phyloP scores from a whole-genome alignment of 2,113 vertebrate genomes.

The Peromyscus maniculatus region DNA sequence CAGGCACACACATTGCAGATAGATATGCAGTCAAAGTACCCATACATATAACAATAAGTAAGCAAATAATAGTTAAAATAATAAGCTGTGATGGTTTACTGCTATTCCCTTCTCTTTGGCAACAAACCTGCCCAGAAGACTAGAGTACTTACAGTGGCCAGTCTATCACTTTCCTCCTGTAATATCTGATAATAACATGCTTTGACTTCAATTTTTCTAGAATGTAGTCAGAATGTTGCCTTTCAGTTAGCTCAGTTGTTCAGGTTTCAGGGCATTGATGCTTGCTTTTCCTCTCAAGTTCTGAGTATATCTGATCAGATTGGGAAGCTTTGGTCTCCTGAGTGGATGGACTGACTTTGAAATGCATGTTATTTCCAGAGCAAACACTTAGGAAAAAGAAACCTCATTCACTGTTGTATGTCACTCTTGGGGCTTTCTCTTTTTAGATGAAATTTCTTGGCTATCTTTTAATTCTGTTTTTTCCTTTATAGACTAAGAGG shows the following conservation, averaged over 20 bases:
- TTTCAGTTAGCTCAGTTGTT: constrained; percentile 19
- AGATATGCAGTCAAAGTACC: neutral
- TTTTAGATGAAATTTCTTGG: neutral
- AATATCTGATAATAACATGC: neutral
- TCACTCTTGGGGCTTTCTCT: neutral
- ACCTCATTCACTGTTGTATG: neutral
- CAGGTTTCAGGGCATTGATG: constrained; percentile 42
- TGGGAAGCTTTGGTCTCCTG: constrained; percentile 28
- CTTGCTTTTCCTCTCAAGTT: neutral
- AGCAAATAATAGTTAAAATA: neutral
- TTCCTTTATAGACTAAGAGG: constrained; percentile 16
- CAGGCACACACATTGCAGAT: neutral
- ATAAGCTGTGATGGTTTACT: neutral
- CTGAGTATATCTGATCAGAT: neutral
- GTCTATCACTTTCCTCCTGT: neutral
- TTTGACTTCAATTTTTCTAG: constrained; percentile 53
- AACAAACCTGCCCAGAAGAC: constrained; percentile 10
- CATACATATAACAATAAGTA: neutral
- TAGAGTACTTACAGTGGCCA: neutral
- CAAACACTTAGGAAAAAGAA: constrained; percentile 9
- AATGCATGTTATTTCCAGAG: constrained; percentile 4
- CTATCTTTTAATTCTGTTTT: constrained; percentile 59
- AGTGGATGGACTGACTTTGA: neutral
- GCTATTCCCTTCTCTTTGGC: constrained; percentile 9
- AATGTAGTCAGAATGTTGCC: neutral